These are phyloP conservation scores for Drosophila eohydei DNA, from an alignment of 2,888 invertebrate species.

Conservation along the genomic window DNA sequence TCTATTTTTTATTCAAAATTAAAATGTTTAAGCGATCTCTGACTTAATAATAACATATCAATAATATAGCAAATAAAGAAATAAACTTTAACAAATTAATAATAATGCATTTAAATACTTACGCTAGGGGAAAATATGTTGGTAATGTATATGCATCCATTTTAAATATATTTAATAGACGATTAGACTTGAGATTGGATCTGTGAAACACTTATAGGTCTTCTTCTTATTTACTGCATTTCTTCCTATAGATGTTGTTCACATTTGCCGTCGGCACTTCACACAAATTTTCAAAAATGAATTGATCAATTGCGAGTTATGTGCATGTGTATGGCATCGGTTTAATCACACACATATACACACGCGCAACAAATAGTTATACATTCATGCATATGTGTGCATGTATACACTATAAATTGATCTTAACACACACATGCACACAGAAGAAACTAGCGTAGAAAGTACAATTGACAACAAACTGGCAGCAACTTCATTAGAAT, in stretches of 20 bases:
- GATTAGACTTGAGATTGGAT: neutral
- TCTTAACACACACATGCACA: constrained; percentile 1
- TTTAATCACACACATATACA: neutral
- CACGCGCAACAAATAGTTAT: neutral
- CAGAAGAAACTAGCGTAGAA: neutral
- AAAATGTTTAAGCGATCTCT: too few species aligned
- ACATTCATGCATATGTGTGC: neutral
- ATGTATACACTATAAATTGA: constrained; percentile 4
- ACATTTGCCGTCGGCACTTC: constrained; percentile 39
- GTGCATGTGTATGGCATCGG: neutral
- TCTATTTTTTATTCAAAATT: too few species aligned
- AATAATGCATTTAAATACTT: constrained; percentile 39
- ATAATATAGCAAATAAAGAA: neutral
- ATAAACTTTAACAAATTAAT: neutral
- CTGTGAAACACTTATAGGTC: neutral
- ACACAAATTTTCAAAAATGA: neutral
- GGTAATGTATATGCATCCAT: constrained; percentile 72
- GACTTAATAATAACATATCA: too few species aligned
- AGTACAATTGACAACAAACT: constrained; percentile 12
- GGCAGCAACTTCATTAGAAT: constrained; percentile 36
- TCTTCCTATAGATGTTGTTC: constrained; percentile 7
- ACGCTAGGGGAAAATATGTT: constrained; percentile 71
- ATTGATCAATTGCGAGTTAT: constrained; percentile 2
- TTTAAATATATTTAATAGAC: constrained; percentile 1
- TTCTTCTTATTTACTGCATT: constrained; percentile 4